Percentiles rank a stretch among this genome's conserved stretches.
Conservation (phyloP, 2,888 invertebrate genomes). For the Villa cingulata region DNA sequence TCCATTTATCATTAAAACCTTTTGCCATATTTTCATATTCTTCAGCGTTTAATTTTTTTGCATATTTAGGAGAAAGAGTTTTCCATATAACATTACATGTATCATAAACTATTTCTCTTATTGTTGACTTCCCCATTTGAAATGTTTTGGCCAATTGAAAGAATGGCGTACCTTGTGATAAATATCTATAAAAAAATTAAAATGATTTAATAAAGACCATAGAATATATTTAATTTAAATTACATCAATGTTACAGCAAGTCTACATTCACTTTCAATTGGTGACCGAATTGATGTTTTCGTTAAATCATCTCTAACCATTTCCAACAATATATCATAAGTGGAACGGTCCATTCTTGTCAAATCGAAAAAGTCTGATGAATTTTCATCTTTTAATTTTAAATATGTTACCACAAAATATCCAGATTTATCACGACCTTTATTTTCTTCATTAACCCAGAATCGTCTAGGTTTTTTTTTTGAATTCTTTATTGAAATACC, state of each 20-base stretch:
- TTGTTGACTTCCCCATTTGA: background rate
- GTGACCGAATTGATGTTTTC: background rate
- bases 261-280: conserved; percentile 1
- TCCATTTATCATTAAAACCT: conserved; percentile 14
- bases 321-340: background rate
- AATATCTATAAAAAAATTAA: too few relatives aligned
- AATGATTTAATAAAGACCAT: background rate
- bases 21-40: conserved; percentile 2
- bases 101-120: background rate
- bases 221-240: too few relatives aligned
- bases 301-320: background rate
- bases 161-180: background rate
- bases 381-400: background rate
- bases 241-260: background rate
- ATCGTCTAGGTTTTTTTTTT: background rate
- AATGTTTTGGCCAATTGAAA: background rate
- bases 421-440: background rate
- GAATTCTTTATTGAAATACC: background rate
- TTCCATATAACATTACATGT: conserved; percentile 1
- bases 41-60: background rate
- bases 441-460: background rate
- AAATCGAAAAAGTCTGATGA: background rate
- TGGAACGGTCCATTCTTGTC: background rate
- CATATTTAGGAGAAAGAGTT: background rate
- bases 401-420: background rate